phyloP scores from a whole-genome alignment of 2,888 invertebrate genomes.

The Galerucella nymphaeae region DNA sequence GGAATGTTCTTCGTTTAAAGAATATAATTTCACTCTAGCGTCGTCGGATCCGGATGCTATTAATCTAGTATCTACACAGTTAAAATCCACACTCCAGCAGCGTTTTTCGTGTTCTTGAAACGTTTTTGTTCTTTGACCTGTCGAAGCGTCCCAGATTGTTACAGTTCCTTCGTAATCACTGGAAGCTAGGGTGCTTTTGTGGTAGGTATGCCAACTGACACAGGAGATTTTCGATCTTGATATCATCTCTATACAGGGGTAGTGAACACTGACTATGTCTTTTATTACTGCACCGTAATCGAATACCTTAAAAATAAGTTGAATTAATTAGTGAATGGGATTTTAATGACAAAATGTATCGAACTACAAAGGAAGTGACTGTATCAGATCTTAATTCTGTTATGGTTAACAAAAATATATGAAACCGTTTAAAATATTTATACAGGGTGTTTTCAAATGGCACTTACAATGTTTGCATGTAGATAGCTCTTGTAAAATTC shows the following conservation, averaged over 20 bases:
- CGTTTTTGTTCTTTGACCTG: conserved; percentile 78
- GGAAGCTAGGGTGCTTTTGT: conserved; percentile 86
- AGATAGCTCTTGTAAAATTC: too few species aligned
- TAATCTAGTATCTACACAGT: conserved; percentile 87
- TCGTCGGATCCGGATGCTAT: conserved; percentile 95
- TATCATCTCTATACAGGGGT: conserved; percentile 91
- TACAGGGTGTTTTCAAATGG: too few species aligned
- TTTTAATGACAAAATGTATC: too few species aligned
- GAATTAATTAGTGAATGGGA: too few species aligned
- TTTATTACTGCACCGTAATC: conserved; percentile 88
- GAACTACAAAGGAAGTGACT: too few species aligned
- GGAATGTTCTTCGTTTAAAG: conserved; percentile 86
- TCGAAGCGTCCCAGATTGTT: conserved; percentile 90
- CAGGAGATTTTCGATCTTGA: conserved; percentile 95
- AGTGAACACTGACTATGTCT: conserved; percentile 90
- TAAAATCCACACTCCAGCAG: conserved; percentile 97
- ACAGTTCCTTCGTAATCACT: conserved; percentile 96
- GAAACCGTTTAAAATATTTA: too few species aligned
- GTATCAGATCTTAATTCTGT: too few species aligned
- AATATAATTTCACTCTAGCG: conserved; percentile 92
- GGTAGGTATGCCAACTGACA: conserved; percentile 93
- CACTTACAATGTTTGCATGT: too few species aligned
- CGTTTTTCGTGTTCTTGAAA: conserved; percentile 93
- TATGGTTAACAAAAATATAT: too few species aligned
- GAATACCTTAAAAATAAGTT: conserved; percentile 69